Evolutionary conservation across 2,888 invertebrate genomes (phyloP), one percentile per base, ranked within the genome.

Genomic region (Ligdia adustata): DNA sequence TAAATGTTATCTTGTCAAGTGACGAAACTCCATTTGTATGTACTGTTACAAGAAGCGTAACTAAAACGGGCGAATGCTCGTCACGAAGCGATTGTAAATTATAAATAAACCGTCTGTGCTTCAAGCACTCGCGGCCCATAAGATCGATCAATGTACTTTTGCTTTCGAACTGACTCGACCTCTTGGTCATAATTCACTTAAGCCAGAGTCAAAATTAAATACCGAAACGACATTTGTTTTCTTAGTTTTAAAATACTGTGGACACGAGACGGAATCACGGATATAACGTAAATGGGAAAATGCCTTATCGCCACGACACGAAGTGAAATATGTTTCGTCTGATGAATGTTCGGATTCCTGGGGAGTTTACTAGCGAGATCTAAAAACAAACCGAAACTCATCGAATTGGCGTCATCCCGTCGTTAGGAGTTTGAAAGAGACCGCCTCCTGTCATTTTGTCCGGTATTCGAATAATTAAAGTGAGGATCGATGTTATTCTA

Each of bases 271-370:
- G 65, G 62, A 63, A 63, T 62, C 56, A 60, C 47, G 52, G 60
- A 58, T 72, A 75, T 67, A 76, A 77, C 75, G 72, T 74, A 74
- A 81, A 82, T 81, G 78, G 72, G 73, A 69, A 75, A 80, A 79
- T 84, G 66, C 78, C 78, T 77, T 75, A 78, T 77, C 75, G 73
- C 75, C 73, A 69, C 42, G 73, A 63, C 64, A 70, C 59, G 69
- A 73, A 63, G 73, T 80, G 75, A 82, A 76, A 79, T 80, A 81
- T 84, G 81, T 69, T 65, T 62, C 55, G 57, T 49, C 66, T 82
- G 85, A 87, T 75, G 79, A 78, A 86, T 81, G 84, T 68, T 75
- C 66, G 59, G 58, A 80, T 82, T 82, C 82, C 67, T 66, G 57
- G 55, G 66, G 62, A 57, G 65, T 63, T 72, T 72, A 69, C 75